These are phyloP conservation scores for Poecilia wingei DNA, from an alignment of 2,797 vertebrate genomes.

Conservation along the genomic window DNA sequence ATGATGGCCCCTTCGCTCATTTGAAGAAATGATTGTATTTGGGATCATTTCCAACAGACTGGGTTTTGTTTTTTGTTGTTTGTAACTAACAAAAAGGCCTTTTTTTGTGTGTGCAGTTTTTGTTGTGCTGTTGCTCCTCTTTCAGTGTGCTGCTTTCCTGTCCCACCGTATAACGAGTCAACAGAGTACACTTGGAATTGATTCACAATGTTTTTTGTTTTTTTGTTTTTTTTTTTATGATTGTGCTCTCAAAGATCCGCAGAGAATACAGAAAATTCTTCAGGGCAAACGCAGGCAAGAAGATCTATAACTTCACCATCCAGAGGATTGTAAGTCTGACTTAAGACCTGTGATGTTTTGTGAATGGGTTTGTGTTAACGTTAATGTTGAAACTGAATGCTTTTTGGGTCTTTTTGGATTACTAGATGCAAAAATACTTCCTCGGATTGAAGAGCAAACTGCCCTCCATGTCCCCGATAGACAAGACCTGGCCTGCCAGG, in stretches of 20 bases:
- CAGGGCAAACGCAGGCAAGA: constrained; percentile 95
- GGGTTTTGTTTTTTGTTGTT: constrained; percentile 38
- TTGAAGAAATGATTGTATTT: constrained; percentile 15
- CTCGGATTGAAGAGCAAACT: constrained; percentile 89
- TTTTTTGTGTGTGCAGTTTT: constrained; percentile 37
- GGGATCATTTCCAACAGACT: constrained; percentile 38
- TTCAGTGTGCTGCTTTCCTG: constrained; percentile 11
- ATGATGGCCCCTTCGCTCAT: constrained; percentile 36
- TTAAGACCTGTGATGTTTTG: background rate
- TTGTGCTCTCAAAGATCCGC: constrained; percentile 85
- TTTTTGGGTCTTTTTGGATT: background rate
- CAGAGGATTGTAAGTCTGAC: constrained; percentile 92
- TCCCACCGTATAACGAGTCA: constrained; percentile 3
- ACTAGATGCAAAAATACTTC: constrained; percentile 95
- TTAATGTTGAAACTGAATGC: background rate
- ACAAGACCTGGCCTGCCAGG: constrained; percentile 91
- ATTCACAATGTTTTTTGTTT: constrained; percentile 35
- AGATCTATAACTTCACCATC: constrained; percentile 95
- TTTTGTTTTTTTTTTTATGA: constrained; percentile 40
- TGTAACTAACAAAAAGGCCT: constrained; percentile 70
- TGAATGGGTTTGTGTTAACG: background rate
- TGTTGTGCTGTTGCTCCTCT: constrained; percentile 19
- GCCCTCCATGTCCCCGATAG: constrained; percentile 93
- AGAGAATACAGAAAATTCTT: constrained; percentile 98
- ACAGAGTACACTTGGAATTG: background rate